Base-by-base conservation (phyloP, 2,888 invertebrate genomes). In the Sceliomorpha sp. region DNA sequence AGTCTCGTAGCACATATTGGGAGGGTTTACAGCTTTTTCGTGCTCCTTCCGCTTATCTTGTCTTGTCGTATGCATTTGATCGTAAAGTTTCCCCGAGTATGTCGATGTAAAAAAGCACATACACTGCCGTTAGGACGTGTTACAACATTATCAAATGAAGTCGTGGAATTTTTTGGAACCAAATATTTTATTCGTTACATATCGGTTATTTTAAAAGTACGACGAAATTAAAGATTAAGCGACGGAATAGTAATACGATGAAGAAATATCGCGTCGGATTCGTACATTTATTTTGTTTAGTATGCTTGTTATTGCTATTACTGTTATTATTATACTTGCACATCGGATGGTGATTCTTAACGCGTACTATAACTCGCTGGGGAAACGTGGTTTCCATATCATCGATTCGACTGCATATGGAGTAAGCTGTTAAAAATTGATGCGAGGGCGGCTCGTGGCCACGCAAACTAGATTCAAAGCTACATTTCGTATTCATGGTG, bases 401-500 rank as follows among this genome's bases (percentile, higher is more conserved):
- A 74, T 76, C 68, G 74, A 77, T 82, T 74, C 76, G 81, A 76
- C 78, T 81, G 82, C 80, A 79, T 81, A 81, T 74, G 73, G 66
- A 76, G 75, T 76, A 73, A 77, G 78, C 79, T 78, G 76, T 86
- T 82, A 86, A 86, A 86, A 85, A 86, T 86, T 86, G 84, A 86
- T 82, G 84, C 71, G 70, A 73, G 80, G 79, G 77, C 73, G 72
- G 77, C 73, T 73, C 73, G 75, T 76, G 72, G 81, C 82, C 82
- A 79, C 77, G 84, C 86, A 84, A 87, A 84, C 85, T 84, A 84
- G 85, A 88, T 86, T 86, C 85, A 83, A 83, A 83, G 80, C 79
- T 80, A 73, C 85, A 87, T 88, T 79, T 84, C 63, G 87, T 87
- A 88, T 88, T 88, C 88, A 88, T 88, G 83, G 81, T 84, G 81